phyloP scores from a whole-genome alignment of 2,888 invertebrate species.

The Dicyrtoma fusca region DNA sequence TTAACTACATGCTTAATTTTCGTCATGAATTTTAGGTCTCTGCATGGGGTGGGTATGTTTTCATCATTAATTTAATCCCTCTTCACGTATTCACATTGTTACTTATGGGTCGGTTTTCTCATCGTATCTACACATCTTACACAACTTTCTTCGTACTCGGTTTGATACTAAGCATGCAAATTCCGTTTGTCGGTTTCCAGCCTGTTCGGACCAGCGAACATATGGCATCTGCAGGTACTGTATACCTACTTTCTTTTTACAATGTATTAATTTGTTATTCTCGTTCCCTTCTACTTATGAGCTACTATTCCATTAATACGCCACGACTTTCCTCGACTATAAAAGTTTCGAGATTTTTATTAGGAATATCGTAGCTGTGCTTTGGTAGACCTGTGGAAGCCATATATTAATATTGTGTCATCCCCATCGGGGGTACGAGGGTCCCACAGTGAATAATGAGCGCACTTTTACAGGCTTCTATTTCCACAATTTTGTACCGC shows the following conservation, averaged over 20 bases:
- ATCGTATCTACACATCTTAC: constrained; percentile 90
- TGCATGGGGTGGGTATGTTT: constrained; percentile 99
- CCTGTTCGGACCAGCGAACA: constrained; percentile 98
- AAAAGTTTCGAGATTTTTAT: too few species aligned
- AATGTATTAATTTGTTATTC: neutral
- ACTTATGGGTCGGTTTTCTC: constrained; percentile 93
- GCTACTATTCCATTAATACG: too few species aligned
- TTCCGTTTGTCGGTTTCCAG: constrained; percentile 95
- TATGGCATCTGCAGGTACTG: constrained; percentile 91
- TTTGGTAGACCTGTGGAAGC: neutral
- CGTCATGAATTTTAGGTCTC: constrained; percentile 86
- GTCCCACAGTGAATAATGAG: neutral
- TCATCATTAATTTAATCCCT: constrained; percentile 98
- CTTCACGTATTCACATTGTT: constrained; percentile 93
- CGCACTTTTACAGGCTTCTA: too few species aligned
- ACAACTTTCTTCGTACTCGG: constrained; percentile 96
- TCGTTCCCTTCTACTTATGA: neutral
- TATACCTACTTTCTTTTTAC: too few species aligned
- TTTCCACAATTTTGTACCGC: neutral
- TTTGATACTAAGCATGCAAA: constrained; percentile 95
- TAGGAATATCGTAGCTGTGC: too few species aligned
- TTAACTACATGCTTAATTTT: too few species aligned
- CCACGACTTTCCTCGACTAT: too few species aligned
- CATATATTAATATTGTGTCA: neutral
- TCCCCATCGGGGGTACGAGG: too few species aligned